Conservation (phyloP, 2,113 vertebrate species). For the Rhabdornis inornatus region DNA sequence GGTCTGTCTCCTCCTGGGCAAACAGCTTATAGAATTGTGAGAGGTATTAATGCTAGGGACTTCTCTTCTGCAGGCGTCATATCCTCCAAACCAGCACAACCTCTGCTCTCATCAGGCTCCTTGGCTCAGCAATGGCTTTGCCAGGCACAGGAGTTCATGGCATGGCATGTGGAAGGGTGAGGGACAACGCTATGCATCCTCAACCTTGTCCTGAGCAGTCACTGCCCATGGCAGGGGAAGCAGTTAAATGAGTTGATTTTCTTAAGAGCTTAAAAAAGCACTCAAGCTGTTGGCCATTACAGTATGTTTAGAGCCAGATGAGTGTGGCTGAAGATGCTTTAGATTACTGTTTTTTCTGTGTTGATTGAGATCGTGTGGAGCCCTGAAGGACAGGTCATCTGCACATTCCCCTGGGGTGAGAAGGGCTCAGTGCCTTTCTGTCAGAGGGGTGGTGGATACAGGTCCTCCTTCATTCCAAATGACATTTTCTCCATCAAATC, state of each 20-base stretch:
- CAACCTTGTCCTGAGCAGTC: not conserved
- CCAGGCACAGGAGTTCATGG: not conserved
- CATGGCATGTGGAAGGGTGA: fast-evolving
- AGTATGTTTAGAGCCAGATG: not conserved
- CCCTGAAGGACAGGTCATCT: fast-evolving
- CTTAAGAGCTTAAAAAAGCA: not conserved
- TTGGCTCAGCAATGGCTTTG: not conserved
- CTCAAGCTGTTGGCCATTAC: not conserved
- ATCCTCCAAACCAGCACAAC: fast-evolving
- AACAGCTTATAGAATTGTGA: fast-evolving
- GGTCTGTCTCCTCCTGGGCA: not conserved
- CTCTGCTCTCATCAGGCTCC: not conserved
- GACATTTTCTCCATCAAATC: not conserved
- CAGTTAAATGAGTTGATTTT: not conserved
- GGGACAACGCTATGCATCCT: not conserved
- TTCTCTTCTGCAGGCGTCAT: not conserved
- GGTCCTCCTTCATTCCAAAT: not conserved
- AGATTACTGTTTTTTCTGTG: fast-evolving
- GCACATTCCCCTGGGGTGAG: not conserved
- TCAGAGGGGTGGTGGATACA: not conserved
- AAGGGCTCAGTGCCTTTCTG: not conserved
- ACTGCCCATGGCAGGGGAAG: not conserved
- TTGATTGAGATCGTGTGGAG: not conserved
- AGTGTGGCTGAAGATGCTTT: not conserved
- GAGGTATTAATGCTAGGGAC: not conserved